Base-by-base conservation (phyloP, 2,888 invertebrate genomes). In the Steinernema hermaphroditum region DNA sequence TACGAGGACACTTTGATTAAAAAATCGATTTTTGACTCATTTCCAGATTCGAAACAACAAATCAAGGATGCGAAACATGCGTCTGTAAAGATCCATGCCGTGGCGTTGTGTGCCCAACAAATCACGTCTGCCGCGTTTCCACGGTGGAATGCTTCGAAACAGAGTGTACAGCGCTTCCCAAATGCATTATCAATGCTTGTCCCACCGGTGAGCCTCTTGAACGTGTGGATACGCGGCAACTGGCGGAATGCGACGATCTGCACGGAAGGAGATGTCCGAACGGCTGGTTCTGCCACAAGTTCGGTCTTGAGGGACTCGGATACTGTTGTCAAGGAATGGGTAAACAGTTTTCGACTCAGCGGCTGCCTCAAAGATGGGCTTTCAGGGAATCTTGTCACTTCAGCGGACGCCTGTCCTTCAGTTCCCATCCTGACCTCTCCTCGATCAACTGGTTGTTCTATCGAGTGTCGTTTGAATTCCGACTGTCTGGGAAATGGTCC, bases 1-100 rank as follows among this genome's bases (percentile, higher is more conserved):
- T 78, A 44, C 68, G 50, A 34, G 16, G 14, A n/a, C n/a, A n/a
- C n/a, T n/a, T n/a, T n/a, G n/a, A n/a, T n/a, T n/a, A n/a, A n/a
- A n/a, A n/a, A n/a, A n/a, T n/a, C n/a, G n/a, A n/a, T n/a, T n/a
- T n/a, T n/a, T n/a, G n/a, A n/a, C 0, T 73, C 14, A 2, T 75
- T 19, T 71, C 57, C 29, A 68, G 69, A 9, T 79, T 46, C 54
- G 57, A 80, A 72, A 75, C 80, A 14, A 79, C 78, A 57, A 76
- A 77, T 44, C 76, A 82, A 37, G 85, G 85, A n/a, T 85, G 85
- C 62, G 76, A 78, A 12, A 73, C 77, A 27, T 85, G 85, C 70
- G 78, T 77, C 32, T 85, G 85, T 71, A 72, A 75, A 8, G 72
- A 80, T 49, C 80, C 81, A 0, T 85, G 85, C 69, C 74, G 76